Base-by-base conservation (phyloP, 30 jellyfish, hydroid and myxozoan genomes). In the Pelagia noctiluca region DNA sequence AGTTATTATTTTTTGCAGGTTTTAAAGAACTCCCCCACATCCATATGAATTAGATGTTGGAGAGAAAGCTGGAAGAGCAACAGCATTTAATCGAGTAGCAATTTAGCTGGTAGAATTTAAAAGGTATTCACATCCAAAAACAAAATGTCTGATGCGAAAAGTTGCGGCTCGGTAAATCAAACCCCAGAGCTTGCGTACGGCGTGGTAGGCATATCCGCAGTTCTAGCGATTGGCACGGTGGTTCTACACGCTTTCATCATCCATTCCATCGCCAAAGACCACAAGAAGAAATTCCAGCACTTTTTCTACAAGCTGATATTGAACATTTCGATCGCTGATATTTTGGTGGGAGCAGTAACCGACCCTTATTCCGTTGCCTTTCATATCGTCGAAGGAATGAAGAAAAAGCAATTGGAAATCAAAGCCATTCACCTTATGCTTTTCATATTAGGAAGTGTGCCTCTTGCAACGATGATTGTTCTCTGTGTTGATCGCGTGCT, bases 401-500 rank as follows among this genome's bases (percentile, higher is more conserved):
- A 52, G 2, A 50, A 37, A 42, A 73, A 30, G 57, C 85, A 33
- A 3, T 25, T 73, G 29, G 72, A 49, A 47, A 73, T 49, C 71
- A 42, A 52, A 16, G 85, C 60, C 10, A 47, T 73, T 49, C 85
- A 73, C 70, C 42, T 73, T 26, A 47, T 28, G 53, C 12, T 73
- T 33, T 73, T 22, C 30, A 25, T 73, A 32, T 35, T 73, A 22
- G 85, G 85, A 8, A 73, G 85, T 35, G 85, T 73, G 21, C 72
- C 85, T 4, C 50, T 73, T 42, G 74, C 74, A 42, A 73, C 85
- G 22, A 21, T 73, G 38, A 62, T 73, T 23, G 31, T 73, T 50
- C 85, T 73, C 28, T 73, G 85, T 72, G 49, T 73, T 3, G 85
- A 73, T 23, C 54, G 85, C 54, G 62, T 73, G 5, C 70, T 73